Evolutionary conservation across 2,888 invertebrate species (phyloP), one percentile per base, ranked within the genome.

Genomic region (Rhopalosiphum nymphaeae): DNA sequence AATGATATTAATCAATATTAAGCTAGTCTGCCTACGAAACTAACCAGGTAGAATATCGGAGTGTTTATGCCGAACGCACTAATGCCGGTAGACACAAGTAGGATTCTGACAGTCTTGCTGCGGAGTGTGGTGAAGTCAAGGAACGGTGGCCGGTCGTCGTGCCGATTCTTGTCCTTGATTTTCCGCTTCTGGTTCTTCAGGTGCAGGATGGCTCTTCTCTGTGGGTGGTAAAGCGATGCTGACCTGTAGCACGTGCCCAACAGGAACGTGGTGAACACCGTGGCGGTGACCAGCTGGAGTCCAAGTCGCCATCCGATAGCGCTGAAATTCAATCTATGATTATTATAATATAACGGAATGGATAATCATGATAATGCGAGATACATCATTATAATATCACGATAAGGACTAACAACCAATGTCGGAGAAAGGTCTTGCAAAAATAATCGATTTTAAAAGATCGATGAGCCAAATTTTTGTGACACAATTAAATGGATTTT

Each of bases 221-320:
- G 98, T 0, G 98, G 98, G 96, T 98, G 98, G 96, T 98, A 98
- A 21, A 98, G 96, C 0, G 98, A 98, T 0, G 98, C 98, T 13
- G 98, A 98, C 61, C 98, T 97, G 96, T 98, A 98, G 96, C 98
- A 98, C 11, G 98, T 98, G 92, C 98, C 98, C 57, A 98, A 96
- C 95, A 98, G 97, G 96, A 98, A 98, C 0, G 98, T 98, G 90
- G 97, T 96, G 95, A 98, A 98, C 84, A 98, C 97, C 36, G 97
- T 97, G 89, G 98, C 98, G n/a, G 98, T 98, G 78, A 98, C 97
- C 61, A 98, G 97, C 96, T 98, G 98, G 49, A 98, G 97, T 84
- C 98, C 98, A 95, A 98, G 96, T 95, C 98, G 97, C 98, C 98
- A 98, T 1, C 95, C 95, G 61, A 95, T 95, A 29, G 95, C 95